Percentiles rank a stretch among this genome's conserved stretches.
These are phyloP conservation scores for Sylvilagus floridanus DNA, from an alignment of 2,797 vertebrate genomes.

Conservation along the genomic window DNA sequence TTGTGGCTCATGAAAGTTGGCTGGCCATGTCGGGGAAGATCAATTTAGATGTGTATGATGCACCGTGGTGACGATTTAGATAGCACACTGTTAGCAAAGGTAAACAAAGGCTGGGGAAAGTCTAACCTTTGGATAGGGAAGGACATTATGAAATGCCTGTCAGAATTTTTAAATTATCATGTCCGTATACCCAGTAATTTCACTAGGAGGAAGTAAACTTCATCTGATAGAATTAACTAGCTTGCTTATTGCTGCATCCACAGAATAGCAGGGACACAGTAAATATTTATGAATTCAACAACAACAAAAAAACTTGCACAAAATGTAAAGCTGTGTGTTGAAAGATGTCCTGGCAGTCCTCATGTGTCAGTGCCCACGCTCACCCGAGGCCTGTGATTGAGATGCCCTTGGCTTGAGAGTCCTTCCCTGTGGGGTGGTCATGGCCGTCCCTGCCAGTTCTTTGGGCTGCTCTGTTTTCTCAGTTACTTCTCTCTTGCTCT, in stretches of 20 bases:
- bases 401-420: neutral
- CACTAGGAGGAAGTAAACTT: neutral
- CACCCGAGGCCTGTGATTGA: neutral
- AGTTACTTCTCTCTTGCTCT: neutral
- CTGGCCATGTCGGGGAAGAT: neutral
- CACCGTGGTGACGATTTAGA: too few species aligned
- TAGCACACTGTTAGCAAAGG: neutral
- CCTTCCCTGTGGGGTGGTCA: neutral
- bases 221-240: neutral
- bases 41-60: neutral
- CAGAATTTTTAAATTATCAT: slow-evolving; percentile 2
- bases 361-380: neutral
- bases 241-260: neutral
- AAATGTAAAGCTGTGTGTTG: neutral
- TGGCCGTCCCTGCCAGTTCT: neutral
- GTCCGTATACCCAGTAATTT: neutral
- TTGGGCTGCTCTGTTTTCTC: neutral
- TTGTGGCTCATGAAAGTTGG: neutral
- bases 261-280: neutral
- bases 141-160: neutral
- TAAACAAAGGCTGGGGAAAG: neutral
- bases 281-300: neutral
- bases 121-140: neutral
- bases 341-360: neutral
- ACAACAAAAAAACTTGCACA: neutral